Evolutionary conservation across 2,888 invertebrate genomes (phyloP).

Genomic region (Cyaniris semiargus): DNA sequence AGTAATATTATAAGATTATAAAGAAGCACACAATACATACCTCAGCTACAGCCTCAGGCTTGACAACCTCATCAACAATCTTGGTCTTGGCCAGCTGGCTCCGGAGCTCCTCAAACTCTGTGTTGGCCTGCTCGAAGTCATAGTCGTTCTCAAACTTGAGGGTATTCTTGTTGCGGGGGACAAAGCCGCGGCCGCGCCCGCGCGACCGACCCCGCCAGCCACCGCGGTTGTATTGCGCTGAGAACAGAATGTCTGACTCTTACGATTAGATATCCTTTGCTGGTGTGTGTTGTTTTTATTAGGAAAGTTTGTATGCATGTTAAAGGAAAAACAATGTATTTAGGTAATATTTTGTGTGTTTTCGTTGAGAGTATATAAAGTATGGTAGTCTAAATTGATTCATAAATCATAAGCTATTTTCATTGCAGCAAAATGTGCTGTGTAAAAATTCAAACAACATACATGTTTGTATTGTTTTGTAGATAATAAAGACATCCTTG

Average conservation of each 20-base stretch:
- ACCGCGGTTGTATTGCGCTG: slow-evolving; percentile 74
- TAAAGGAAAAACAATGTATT: too few relatives aligned
- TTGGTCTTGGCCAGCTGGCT: slow-evolving; percentile 92
- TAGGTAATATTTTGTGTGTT: too few relatives aligned
- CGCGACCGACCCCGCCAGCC: slow-evolving; percentile 72
- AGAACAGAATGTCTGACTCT: slow-evolving; percentile 23
- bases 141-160: slow-evolving; percentile 98
- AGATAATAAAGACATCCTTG: too few relatives aligned
- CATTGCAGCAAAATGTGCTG: too few relatives aligned
- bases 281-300: too few relatives aligned
- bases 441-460: too few relatives aligned
- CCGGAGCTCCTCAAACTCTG: slow-evolving; percentile 95
- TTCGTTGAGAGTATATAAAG: too few relatives aligned
- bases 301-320: too few relatives aligned
- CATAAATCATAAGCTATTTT: too few relatives aligned
- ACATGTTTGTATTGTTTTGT: too few relatives aligned
- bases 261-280: slow-evolving; percentile 19
- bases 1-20: too few relatives aligned
- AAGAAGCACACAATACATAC: neutral
- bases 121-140: slow-evolving; percentile 99
- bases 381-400: too few relatives aligned
- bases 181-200: slow-evolving; percentile 71
- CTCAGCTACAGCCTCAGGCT: slow-evolving; percentile 64
- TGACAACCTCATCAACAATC: slow-evolving; percentile 82
- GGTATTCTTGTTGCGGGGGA: slow-evolving; percentile 82